These are phyloP conservation scores for Fabriciana adippe DNA, from an alignment of 2,888 invertebrate genomes.

Conservation along the genomic window DNA sequence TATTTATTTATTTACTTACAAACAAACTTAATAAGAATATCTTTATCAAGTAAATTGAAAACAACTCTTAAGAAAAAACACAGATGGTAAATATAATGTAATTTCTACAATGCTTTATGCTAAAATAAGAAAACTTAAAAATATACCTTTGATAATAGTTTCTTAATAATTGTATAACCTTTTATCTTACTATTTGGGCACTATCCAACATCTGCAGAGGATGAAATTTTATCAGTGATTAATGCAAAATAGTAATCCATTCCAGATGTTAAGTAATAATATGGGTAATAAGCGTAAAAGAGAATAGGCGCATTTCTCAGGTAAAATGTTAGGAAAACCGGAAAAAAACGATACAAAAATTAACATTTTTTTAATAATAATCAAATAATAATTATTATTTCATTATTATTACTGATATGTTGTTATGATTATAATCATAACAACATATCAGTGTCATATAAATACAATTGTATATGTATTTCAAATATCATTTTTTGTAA, in stretches of 20 bases:
- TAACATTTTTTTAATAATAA: too few relatives aligned
- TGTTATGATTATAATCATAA: too few relatives aligned
- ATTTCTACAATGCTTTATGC: background rate
- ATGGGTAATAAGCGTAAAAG: conserved; percentile 1
- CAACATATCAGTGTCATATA: too few relatives aligned
- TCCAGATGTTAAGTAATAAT: conserved; percentile 37
- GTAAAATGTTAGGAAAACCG: background rate
- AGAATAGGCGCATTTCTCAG: conserved; percentile 9
- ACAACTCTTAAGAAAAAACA: too few relatives aligned
- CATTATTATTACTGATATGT: too few relatives aligned
- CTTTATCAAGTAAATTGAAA: too few relatives aligned
- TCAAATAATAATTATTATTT: too few relatives aligned
- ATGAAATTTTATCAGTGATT: conserved; percentile 14
- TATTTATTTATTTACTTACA: too few relatives aligned
- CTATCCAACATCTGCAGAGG: conserved; percentile 21
- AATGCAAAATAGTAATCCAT: conserved; percentile 32
- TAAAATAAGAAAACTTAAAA: background rate
- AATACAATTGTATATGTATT: too few relatives aligned
- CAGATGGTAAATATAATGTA: background rate
- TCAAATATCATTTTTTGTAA: too few relatives aligned
- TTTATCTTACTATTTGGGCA: conserved; percentile 6
- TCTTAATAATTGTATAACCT: conserved; percentile 4
- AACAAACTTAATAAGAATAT: too few relatives aligned
- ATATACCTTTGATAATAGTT: background rate
- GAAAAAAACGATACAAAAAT: background rate